Percentiles rank a stretch among this genome's conserved stretches.
Conservation (phyloP, 1,140 invertebrate species). For the Zaprionus kolodkinae region DNA sequence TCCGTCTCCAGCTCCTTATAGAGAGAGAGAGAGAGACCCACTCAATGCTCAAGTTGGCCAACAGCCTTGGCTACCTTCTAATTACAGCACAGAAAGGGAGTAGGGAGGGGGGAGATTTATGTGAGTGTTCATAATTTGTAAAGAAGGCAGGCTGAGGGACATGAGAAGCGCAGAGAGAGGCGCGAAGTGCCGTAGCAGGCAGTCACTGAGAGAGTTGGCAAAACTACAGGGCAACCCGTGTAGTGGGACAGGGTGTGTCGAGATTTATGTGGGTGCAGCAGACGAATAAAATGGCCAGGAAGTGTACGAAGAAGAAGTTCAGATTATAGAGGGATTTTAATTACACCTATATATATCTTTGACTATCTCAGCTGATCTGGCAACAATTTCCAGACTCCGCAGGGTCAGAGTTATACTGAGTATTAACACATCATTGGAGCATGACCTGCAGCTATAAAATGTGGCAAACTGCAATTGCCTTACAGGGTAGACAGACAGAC, state of each 20-base stretch:
- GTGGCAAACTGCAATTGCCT: constrained; percentile 80
- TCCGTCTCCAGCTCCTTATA: not conserved
- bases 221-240: constrained; percentile 51
- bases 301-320: constrained; percentile 11
- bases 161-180: constrained; percentile 20
- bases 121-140: constrained; percentile 76
- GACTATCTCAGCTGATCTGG: not conserved
- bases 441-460: constrained; percentile 63
- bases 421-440: constrained; percentile 51
- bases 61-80: constrained; percentile 61
- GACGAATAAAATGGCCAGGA: constrained; percentile 5
- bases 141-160: constrained; percentile 43
- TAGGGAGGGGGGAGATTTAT: constrained; percentile 60
- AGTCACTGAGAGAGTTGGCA: constrained; percentile 5
- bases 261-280: constrained; percentile 35
- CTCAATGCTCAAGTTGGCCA: constrained; percentile 52
- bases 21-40: not conserved
- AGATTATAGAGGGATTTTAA: constrained; percentile 10
- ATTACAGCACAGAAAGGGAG: constrained; percentile 68
- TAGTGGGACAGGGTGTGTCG: not conserved
- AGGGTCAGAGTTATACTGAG: too few relatives aligned
- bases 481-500: constrained; percentile 39
- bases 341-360: not conserved
- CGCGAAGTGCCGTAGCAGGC: not conserved
- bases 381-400: not conserved